Conservation (phyloP, 1,140 invertebrate genomes). For the Ceratosolen fusciceps region DNA sequence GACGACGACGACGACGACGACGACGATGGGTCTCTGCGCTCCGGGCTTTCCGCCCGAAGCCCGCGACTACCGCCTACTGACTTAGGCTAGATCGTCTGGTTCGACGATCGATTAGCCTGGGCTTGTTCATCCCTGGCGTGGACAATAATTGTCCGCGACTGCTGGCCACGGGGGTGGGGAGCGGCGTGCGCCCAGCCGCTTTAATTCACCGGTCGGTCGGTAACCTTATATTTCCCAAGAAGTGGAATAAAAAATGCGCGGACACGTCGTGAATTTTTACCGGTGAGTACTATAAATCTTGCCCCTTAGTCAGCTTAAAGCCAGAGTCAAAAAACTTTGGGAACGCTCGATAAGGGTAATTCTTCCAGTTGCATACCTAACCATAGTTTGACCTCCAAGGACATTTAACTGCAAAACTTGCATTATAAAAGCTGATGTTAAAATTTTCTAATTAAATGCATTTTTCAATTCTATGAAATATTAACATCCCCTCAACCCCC, state of each 20-base stretch:
- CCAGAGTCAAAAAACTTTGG: neutral
- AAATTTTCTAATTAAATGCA: neutral
- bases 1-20: neutral
- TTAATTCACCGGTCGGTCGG: neutral
- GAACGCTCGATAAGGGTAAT: neutral
- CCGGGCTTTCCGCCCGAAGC: too few relatives aligned
- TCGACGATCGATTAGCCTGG: too few relatives aligned
- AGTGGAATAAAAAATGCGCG: slow-evolving; percentile 1
- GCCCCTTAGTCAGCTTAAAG: neutral
- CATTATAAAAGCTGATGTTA: neutral
- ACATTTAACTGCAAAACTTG: neutral
- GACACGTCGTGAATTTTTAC: neutral
- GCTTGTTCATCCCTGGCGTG: too few relatives aligned
- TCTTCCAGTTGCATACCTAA: neutral
- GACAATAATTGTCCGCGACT: too few relatives aligned
- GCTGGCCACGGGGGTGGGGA: too few relatives aligned
- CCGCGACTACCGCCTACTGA: too few relatives aligned
- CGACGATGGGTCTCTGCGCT: neutral
- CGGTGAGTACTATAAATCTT: neutral
- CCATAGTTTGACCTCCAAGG: neutral
- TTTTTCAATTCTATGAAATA: too few relatives aligned
- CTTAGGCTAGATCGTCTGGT: too few relatives aligned
- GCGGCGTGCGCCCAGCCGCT: too few relatives aligned
- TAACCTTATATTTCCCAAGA: neutral
- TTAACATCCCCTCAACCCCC: too few relatives aligned